Evolutionary conservation across 2,888 invertebrate genomes (phyloP), one percentile per base, ranked within the genome.

Genomic region (Scelioninae gen. 1): DNA sequence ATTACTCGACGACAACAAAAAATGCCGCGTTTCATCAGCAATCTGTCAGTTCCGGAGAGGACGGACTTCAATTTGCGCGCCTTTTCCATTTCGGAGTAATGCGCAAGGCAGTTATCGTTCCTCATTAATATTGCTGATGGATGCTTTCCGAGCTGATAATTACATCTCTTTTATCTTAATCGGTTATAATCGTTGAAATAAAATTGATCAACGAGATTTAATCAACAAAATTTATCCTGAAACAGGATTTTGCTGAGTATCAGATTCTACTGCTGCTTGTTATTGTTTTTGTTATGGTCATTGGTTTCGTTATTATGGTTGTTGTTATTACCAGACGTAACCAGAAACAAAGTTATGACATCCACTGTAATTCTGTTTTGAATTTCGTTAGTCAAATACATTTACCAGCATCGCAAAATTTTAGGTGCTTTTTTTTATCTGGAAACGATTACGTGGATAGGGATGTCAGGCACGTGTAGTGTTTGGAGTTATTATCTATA

Each of bases 401-500:
- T 47, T 5, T 13, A 29, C 49, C 16, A 5, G 49, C 10, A n/a
- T 23, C 1, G 15, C 23, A n/a, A 45, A 6, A 10, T 34, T 56
- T 68, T 32, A 0, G 34, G 11, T 43, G 0, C 16, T 11, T 40
- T 68, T 38, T 38, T 69, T 55, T 51, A 53, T 8, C 9, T 15
- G 16, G 47, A 10, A 29, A 23, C 45, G 29, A 43, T 74, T 56
- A 32, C 47, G 16, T 31, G 49, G 32, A n/a, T 8, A 13, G 32
- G 68, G 49, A 45, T 77, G 55, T 63, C 55, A 38, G 47, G 72
- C 55, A 63, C 74, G 74, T 68, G 80, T 81, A 34, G 69, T 53
- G 58, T 75, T 62, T 69, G 68, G 72, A 66, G 31, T 68, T 75
- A 53, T 80, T 80, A 84, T 81, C 83, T 81, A 77, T 72, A 69